Percentiles rank a stretch among this genome's conserved stretches.
phyloP scores from a whole-genome alignment of 2,113 vertebrate genomes.

The Oreotragus oreotragus region DNA sequence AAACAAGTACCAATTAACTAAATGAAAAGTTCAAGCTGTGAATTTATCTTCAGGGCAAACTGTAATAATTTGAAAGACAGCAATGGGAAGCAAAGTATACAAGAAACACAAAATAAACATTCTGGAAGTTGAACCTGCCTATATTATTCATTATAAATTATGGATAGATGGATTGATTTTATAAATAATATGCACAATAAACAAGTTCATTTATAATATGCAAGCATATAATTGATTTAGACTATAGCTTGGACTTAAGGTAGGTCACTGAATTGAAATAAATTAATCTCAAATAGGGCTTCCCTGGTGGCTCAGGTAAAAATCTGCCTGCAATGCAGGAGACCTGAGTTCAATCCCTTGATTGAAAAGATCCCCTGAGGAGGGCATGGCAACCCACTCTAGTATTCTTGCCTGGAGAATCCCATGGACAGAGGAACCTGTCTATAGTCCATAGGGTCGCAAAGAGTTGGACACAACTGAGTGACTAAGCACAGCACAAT shows the following conservation, averaged over 20 bases:
- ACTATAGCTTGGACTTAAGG: neutral
- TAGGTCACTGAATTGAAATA: neutral
- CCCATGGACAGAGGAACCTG: neutral
- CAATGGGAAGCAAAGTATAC: neutral
- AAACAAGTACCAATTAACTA: slow-evolving; percentile 62
- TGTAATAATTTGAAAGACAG: slow-evolving; percentile 45
- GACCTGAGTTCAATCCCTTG: neutral
- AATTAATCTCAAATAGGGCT: neutral
- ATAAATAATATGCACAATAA: neutral
- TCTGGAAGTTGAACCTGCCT: neutral
- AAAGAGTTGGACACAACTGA: neutral
- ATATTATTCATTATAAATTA: neutral
- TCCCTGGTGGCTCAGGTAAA: neutral
- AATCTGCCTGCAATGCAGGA: neutral
- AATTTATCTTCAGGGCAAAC: slow-evolving; percentile 56
- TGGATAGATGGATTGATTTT: neutral
- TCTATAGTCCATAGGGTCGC: neutral
- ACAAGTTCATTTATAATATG: neutral
- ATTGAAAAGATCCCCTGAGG: neutral
- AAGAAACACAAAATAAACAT: slow-evolving; percentile 4
- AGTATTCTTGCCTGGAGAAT: neutral
- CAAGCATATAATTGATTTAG: slow-evolving; percentile 26
- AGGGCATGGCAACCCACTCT: neutral
- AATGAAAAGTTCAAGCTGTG: slow-evolving; percentile 62
- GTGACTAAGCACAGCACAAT: neutral